Conservation (phyloP, 2,113 vertebrate genomes). For the Hymenochirus boettgeri region DNA sequence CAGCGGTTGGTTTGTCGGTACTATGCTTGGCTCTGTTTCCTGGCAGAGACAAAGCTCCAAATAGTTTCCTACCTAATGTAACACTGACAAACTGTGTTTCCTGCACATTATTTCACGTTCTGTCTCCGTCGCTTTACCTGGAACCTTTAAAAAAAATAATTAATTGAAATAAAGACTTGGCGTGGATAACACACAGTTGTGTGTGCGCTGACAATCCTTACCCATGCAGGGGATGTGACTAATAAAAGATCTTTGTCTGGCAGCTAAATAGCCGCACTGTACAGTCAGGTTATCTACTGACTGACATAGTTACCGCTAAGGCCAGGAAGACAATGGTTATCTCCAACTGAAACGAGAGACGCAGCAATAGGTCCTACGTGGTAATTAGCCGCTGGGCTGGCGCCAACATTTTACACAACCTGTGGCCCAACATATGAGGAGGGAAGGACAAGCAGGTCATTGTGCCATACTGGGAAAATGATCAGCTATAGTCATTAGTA, state of each 20-base stretch:
- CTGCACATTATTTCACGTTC: not conserved
- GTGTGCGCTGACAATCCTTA: conserved; percentile 30
- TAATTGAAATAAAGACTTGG: conserved; percentile 18
- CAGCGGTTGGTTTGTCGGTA: not conserved
- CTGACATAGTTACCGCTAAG: conserved; percentile 2
- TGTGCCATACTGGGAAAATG: conserved; percentile 1
- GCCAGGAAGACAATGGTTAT: conserved; percentile 25
- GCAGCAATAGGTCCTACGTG: conserved; percentile 30
- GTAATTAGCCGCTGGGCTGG: conserved; percentile 26
- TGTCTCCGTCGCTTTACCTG: not conserved
- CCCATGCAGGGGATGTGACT: conserved; percentile 23
- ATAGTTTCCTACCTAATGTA: not conserved
- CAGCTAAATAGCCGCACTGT: conserved; percentile 28
- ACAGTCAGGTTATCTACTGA: conserved; percentile 25
- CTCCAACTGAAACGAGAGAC: conserved; percentile 34
- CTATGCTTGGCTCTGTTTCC: not conserved
- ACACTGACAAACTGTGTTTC: not conserved
- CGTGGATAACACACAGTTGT: conserved; percentile 12
- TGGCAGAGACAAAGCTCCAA: not conserved
- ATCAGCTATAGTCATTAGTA: not conserved
- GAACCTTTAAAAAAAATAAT: too few species aligned
- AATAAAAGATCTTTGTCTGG: conserved; percentile 34
- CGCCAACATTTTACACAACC: conserved; percentile 22
- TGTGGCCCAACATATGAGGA: not conserved
- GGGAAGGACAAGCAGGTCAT: conserved; percentile 9